Base-by-base conservation (phyloP, 92 coral and sea anemone species). In the Epizoanthus scotinus region DNA sequence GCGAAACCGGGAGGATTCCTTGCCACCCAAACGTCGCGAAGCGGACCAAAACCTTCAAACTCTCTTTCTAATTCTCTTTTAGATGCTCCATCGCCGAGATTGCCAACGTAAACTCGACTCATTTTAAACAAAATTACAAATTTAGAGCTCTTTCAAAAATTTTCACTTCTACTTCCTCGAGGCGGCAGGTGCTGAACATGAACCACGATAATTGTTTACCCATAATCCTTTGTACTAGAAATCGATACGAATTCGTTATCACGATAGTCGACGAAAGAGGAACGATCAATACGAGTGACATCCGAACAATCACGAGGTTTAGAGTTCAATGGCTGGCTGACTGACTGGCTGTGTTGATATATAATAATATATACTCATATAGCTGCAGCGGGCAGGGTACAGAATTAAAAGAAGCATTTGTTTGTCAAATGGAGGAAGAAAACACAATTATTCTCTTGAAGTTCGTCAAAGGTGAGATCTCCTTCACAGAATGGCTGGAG, bases 1-100 rank as follows among this genome's bases (percentile, higher is more conserved):
- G 99, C 99, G 58, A 95, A 95, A 18, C 99, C 99, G 3, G 99
- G 99, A 70, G 99, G 99, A 70, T 95, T 95, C 82, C 99, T 84
- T 21, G 99, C 99, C 18, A 95, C 98, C 99, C 99, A 95, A 47
- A 95, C 99, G 79, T 95, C 99, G 69, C 97, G 91, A 31, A 95
- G 86, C 50, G 92, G 95, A 29, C 99, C 99, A 75, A 49, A 95
- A 20, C 66, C 20, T 78, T 90, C 95, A 77, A 91, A 91, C 67
- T 93, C 98, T n/a, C 91, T 87, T 59, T 95, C 98, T 28, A 95
- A 79, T 77, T 95, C 99, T 67, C 98, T 91, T 73, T 94, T 93
- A 42, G 99, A 95, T 57, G 93, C 94, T 47, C 90, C 92, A 63
- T 85, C 97, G n/a, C 94, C 95, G 55, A 95, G 92, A 78, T 91